These are phyloP conservation scores for Meandrina meandrites DNA, from an alignment of 92 coral and sea anemone genomes.

Conservation along the genomic window DNA sequence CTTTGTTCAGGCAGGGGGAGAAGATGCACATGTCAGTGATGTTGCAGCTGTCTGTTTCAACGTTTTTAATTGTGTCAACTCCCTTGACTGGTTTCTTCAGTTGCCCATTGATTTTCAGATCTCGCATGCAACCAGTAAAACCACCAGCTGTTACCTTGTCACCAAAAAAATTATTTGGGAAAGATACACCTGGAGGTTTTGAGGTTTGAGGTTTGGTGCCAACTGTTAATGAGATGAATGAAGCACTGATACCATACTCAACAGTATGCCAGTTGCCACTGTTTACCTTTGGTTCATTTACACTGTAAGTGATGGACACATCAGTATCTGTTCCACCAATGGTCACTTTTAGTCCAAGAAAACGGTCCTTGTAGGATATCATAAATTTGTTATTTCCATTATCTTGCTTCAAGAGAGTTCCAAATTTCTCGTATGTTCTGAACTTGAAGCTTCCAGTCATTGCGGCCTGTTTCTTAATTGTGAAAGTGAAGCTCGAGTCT, in stretches of 20 bases:
- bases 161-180: slow-evolving; percentile 52
- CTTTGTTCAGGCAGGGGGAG: slow-evolving; percentile 67
- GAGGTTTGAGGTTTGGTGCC: slow-evolving; percentile 32
- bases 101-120: slow-evolving; percentile 45
- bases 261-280: slow-evolving; percentile 76
- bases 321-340: slow-evolving; percentile 5
- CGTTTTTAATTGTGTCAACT: slow-evolving; percentile 24
- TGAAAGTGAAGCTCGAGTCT: slow-evolving; percentile 34
- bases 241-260: slow-evolving; percentile 40
- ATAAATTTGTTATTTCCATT: slow-evolving; percentile 31
- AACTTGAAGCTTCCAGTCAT: slow-evolving; percentile 55
- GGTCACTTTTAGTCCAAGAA: slow-evolving; percentile 28
- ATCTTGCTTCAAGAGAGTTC: slow-evolving; percentile 46
- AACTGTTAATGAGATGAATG: slow-evolving; percentile 7
- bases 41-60: slow-evolving; percentile 53
- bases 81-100: neutral
- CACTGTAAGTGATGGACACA: slow-evolving; percentile 35
- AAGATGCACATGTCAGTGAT: slow-evolving; percentile 81
- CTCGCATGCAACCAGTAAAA: slow-evolving; percentile 74
- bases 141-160: slow-evolving; percentile 52
- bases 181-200: slow-evolving; percentile 11
- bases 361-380: slow-evolving; percentile 11
- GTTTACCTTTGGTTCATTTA: slow-evolving; percentile 29
- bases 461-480: neutral
- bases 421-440: slow-evolving; percentile 58